Conservation (phyloP, 1,140 invertebrate species). For the Zelostemma sp. region DNA sequence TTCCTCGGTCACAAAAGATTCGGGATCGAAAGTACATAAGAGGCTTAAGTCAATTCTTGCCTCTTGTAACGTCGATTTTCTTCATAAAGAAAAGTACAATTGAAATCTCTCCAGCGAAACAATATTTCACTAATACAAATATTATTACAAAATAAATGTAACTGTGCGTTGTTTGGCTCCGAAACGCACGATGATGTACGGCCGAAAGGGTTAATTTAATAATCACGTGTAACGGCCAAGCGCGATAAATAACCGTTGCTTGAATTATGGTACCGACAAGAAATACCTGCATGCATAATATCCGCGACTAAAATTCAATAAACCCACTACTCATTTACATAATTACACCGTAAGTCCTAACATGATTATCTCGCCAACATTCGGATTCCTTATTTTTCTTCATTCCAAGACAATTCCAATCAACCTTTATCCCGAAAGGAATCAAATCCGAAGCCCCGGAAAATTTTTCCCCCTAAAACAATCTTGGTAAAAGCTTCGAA, state of each 20-base stretch:
- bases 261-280: not conserved
- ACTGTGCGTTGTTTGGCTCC: constrained; percentile 3
- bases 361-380: too few species aligned
- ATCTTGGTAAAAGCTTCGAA: too few species aligned
- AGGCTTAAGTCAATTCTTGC: constrained; percentile 30
- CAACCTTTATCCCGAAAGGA: too few species aligned
- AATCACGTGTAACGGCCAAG: not conserved
- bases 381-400: too few species aligned
- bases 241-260: constrained; percentile 1
- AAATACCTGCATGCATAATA: not conserved
- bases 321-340: constrained; percentile 1
- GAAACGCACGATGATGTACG: constrained; percentile 2
- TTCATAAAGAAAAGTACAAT: constrained; percentile 2
- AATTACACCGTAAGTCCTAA: not conserved
- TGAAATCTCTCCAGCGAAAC: too few species aligned
- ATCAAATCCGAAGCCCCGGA: too few species aligned
- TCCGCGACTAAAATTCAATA: not conserved
- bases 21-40: constrained; percentile 26
- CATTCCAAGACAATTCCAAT: too few species aligned
- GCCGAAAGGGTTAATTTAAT: constrained; percentile 2
- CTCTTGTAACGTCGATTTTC: constrained; percentile 25
- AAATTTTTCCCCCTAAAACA: too few species aligned
- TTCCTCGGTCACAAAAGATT: constrained; percentile 37
- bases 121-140: too few species aligned
- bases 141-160: too few species aligned